Percentiles rank a stretch among this genome's conserved stretches.
These are phyloP conservation scores for Leptonema lineaticorne DNA, from an alignment of 1,140 invertebrate species.

Conservation along the genomic window DNA sequence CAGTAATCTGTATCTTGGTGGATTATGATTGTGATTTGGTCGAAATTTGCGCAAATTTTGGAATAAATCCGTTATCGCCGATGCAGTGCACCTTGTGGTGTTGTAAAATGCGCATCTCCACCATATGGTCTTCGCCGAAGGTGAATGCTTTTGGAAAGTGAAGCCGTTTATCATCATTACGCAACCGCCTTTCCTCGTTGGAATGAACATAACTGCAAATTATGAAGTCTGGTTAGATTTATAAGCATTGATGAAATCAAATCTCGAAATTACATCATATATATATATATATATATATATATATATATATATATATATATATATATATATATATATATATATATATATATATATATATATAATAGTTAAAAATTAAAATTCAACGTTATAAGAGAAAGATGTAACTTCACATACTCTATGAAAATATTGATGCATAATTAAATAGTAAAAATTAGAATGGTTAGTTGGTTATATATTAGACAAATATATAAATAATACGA, in stretches of 20 bases:
- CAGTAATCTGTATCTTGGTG: neutral
- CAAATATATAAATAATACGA: neutral
- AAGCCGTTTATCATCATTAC: constrained; percentile 15
- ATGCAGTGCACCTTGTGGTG: neutral
- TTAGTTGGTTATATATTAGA: neutral
- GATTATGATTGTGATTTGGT: constrained; percentile 15
- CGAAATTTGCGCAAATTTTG: constrained; percentile 1
- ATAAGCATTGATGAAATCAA: neutral
- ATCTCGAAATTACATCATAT: neutral
- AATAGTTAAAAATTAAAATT: no score
- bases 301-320: no score
- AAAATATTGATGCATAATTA: no score
- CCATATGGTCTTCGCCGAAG: neutral
- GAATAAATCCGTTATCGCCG: constrained; percentile 6
- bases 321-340: no score
- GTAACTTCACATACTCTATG: no score
- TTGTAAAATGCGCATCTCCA: constrained; percentile 17
- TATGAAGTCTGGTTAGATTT: neutral
- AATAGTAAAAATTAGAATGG: neutral
- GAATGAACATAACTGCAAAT: constrained; percentile 7
- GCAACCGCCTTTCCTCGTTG: neutral
- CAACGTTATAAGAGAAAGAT: no score
- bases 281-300: neutral
- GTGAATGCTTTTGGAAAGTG: constrained; percentile 2
- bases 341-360: no score